These are phyloP conservation scores for Palythoa grandis DNA, from an alignment of 92 coral and sea anemone species.

Conservation along the genomic window DNA sequence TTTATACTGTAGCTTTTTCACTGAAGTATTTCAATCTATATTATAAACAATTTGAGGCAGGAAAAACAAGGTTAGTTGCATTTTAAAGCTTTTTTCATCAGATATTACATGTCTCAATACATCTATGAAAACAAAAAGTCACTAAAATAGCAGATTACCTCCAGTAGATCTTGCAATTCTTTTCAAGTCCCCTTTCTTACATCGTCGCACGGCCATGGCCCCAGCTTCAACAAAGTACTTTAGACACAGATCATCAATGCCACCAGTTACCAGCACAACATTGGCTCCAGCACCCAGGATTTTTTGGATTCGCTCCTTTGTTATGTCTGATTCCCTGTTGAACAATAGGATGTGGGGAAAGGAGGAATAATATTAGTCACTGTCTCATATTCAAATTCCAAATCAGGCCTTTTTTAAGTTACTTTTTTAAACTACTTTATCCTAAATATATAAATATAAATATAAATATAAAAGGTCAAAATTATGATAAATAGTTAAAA, in stretches of 20 bases:
- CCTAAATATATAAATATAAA: too few relatives aligned
- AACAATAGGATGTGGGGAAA: not conserved
- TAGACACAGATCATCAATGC: constrained; percentile 95
- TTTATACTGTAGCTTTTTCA: too few relatives aligned
- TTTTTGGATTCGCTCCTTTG: constrained; percentile 93
- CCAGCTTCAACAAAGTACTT: constrained; percentile 98
- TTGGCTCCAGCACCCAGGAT: constrained; percentile 93
- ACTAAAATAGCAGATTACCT: constrained; percentile 51
- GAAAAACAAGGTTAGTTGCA: too few relatives aligned
- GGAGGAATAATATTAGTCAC: too few relatives aligned
- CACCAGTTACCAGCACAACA: constrained; percentile 94
- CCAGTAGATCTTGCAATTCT: constrained; percentile 97
- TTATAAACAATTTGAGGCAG: too few relatives aligned
- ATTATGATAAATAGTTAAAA: too few relatives aligned
- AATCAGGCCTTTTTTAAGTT: not conserved
- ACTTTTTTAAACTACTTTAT: too few relatives aligned
- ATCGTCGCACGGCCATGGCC: constrained; percentile 95
- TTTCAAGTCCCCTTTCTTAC: constrained; percentile 94
- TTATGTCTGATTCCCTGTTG: constrained; percentile 87
- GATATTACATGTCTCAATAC: too few relatives aligned
- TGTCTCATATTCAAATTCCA: not conserved
- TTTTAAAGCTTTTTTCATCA: too few relatives aligned
- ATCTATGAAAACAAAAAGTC: not conserved
- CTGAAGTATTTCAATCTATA: too few relatives aligned
- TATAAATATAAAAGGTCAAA: too few relatives aligned